Percentiles rank a stretch among this genome's conserved stretches.
phyloP scores from a whole-genome alignment of 2,797 vertebrate species.

The Spinus olivaceus region DNA sequence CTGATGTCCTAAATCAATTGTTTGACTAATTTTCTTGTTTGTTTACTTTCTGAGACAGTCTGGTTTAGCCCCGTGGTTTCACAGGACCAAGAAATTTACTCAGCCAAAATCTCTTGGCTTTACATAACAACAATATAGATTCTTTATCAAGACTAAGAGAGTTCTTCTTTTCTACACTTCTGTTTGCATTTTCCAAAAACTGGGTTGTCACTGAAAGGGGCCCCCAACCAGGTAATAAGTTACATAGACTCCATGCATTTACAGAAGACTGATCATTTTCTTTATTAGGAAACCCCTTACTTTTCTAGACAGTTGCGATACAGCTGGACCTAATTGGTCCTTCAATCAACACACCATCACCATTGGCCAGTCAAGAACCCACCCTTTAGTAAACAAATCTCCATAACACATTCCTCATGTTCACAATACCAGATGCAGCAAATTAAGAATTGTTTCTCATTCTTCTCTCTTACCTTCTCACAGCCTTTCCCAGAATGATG shows the following conservation, averaged over 20 bases:
- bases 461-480: background rate
- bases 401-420: background rate
- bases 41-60: background rate
- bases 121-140: rapidly evolving
- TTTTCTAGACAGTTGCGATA: background rate
- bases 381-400: background rate
- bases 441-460: background rate
- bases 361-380: background rate
- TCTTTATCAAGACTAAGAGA: background rate
- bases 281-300: background rate
- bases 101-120: background rate
- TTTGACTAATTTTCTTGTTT: background rate
- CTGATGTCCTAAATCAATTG: background rate
- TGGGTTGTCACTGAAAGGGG: background rate
- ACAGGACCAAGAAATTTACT: background rate
- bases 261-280: background rate
- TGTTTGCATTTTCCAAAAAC: background rate
- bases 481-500: background rate
- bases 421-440: background rate
- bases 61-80: rapidly evolving
- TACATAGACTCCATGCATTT: background rate
- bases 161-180: background rate
- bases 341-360: background rate
- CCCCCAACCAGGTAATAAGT: no score
- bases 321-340: background rate